Percentiles rank a stretch among this genome's conserved stretches.
These are phyloP conservation scores for Diplodus sargus DNA, from an alignment of 2,797 vertebrate species.

Conservation along the genomic window DNA sequence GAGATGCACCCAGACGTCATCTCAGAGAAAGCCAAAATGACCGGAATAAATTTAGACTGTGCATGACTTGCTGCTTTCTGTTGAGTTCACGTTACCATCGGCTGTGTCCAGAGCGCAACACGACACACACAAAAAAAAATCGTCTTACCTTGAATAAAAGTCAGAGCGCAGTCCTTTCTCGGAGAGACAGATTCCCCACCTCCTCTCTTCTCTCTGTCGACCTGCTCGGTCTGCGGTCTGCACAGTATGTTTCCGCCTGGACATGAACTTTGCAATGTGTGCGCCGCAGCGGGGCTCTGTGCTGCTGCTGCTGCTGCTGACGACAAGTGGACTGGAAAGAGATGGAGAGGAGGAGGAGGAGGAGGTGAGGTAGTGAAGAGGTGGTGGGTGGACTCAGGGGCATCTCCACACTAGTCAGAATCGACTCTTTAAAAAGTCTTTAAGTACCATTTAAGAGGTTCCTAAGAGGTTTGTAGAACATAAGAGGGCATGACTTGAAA, in stretches of 20 bases:
- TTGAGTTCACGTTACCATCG: not conserved
- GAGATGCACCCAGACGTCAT: not conserved
- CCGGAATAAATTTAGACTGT: not conserved
- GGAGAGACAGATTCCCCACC: not conserved
- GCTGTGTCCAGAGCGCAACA: too few species aligned
- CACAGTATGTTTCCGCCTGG: constrained; percentile 32
- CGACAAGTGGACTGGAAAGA: constrained; percentile 34
- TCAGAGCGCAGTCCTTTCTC: not conserved
- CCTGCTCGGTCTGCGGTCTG: constrained; percentile 31
- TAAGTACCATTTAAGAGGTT: too few species aligned
- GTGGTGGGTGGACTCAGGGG: constrained; percentile 36
- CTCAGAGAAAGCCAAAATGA: not conserved
- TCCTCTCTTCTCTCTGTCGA: not conserved
- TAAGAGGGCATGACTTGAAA: not conserved
- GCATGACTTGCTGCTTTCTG: not conserved
- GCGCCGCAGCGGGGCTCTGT: constrained; percentile 13
- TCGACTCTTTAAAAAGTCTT: too few species aligned
- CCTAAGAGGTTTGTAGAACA: not conserved
- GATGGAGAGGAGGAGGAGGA: constrained; percentile 45
- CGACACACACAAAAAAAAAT: not conserved
- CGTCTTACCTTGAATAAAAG: constrained; percentile 44
- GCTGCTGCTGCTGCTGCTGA: constrained; percentile 50
- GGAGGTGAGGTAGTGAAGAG: constrained; percentile 1
- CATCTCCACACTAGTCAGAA: too few species aligned
- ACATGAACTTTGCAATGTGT: constrained; percentile 15